Conservation (phyloP, 1,140 invertebrate species). For the Eupristina koningsbergeri region DNA sequence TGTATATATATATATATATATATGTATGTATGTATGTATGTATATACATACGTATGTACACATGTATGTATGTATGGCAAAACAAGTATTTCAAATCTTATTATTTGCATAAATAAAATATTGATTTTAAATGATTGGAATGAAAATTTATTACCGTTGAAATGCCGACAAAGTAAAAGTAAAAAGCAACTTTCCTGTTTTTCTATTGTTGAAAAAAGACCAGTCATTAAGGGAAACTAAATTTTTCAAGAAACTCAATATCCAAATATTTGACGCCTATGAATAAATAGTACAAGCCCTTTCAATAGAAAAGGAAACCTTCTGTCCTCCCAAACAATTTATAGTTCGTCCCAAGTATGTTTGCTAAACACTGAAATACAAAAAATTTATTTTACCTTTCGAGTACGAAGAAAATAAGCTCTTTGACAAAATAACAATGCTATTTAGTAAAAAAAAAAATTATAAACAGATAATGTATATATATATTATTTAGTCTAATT, state of each 20-base stretch:
- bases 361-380: conserved; percentile 6
- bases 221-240: conserved; percentile 38
- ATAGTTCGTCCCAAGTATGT: conserved; percentile 6
- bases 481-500: too few species aligned
- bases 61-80: neutral
- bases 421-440: neutral
- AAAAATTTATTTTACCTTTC: neutral
- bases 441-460: neutral
- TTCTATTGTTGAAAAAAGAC: conserved; percentile 5
- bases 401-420: neutral
- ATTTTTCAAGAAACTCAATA: conserved; percentile 44
- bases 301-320: conserved; percentile 33
- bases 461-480: neutral
- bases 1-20: too few species aligned
- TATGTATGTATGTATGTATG: too few species aligned
- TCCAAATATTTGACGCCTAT: conserved; percentile 48
- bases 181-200: neutral
- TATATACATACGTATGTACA: too few species aligned
- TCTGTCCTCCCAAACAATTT: conserved; percentile 21
- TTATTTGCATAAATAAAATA: neutral
- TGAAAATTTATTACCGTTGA: conserved; percentile 9
- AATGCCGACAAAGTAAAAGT: conserved; percentile 29
- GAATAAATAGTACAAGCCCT: conserved; percentile 32
- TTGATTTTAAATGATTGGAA: neutral
- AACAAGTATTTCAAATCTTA: neutral